phyloP scores from a whole-genome alignment of 2,888 invertebrate genomes.

The Eudemis profundana region DNA sequence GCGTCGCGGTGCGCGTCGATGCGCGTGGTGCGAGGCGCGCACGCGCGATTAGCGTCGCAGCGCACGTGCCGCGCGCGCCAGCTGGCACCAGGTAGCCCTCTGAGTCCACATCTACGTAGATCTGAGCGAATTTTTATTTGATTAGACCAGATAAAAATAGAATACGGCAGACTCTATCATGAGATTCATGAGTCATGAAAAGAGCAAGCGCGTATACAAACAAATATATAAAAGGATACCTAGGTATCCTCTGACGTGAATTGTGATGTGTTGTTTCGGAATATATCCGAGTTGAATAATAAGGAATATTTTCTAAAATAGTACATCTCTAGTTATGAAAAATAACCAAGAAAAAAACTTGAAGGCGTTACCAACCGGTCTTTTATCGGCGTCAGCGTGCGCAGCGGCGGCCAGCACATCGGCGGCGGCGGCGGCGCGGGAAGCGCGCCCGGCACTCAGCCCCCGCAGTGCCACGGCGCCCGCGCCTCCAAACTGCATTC shows the following conservation, averaged over 20 bases:
- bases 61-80: conserved; percentile 31
- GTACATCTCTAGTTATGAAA: too few species aligned
- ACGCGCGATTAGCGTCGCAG: conserved; percentile 20
- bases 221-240: not conserved
- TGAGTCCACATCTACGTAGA: conserved; percentile 62
- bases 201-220: too few species aligned
- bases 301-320: too few species aligned
- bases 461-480: conserved; percentile 59
- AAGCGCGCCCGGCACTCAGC: conserved; percentile 59
- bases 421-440: conserved; percentile 56
- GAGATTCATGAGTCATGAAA: too few species aligned
- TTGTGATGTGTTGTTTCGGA: too few species aligned
- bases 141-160: not conserved
- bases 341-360: too few species aligned
- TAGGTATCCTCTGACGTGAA: too few species aligned
- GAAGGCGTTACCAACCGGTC: conserved; percentile 23
- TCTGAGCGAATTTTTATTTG: conserved; percentile 50
- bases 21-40: conserved; percentile 49
- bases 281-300: too few species aligned
- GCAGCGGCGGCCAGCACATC: conserved; percentile 50
- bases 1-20: conserved; percentile 46
- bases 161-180: too few species aligned
- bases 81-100: conserved; percentile 48
- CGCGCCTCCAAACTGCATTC: conserved; percentile 19
- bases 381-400: conserved; percentile 32